A percentile compares a stretch with the other conserved stretches of the same genome.
Evolutionary conservation across 2,113 vertebrate genomes (phyloP).

Genomic region (Phyllostomus hastatus): DNA sequence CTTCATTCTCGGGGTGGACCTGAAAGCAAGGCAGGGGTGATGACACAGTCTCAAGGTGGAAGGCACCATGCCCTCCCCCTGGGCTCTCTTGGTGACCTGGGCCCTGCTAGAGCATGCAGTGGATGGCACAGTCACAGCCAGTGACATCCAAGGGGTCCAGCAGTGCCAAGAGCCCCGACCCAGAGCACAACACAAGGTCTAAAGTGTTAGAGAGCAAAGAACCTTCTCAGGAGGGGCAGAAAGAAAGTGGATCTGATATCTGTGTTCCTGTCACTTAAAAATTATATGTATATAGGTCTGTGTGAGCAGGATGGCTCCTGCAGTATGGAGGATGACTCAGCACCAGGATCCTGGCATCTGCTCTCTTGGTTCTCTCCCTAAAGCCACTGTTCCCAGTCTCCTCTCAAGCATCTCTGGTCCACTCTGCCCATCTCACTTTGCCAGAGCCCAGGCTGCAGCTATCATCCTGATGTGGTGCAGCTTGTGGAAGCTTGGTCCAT

Average conservation of each 20-base stretch:
- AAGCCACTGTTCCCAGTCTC: too few relatives aligned
- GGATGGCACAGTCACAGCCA: neutral
- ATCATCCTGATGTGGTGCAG: too few relatives aligned
- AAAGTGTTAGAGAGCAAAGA: neutral
- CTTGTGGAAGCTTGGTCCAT: too few relatives aligned
- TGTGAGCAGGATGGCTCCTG: too few relatives aligned
- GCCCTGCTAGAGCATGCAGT: neutral
- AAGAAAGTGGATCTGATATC: neutral
- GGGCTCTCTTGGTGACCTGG: neutral
- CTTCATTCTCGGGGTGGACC: constrained; percentile 90
- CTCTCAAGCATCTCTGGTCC: too few relatives aligned
- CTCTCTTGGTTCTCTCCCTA: too few relatives aligned
- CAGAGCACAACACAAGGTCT: neutral
- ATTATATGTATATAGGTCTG: too few relatives aligned
- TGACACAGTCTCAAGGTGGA: neutral
- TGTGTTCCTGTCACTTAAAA: neutral
- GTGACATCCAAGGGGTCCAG: neutral
- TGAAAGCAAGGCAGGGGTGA: constrained; percentile 54
- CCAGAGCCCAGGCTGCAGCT: too few relatives aligned
- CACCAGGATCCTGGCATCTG: too few relatives aligned
- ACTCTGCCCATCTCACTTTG: too few relatives aligned
- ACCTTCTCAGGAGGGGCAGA: neutral
- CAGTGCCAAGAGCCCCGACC: neutral
- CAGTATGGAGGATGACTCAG: too few relatives aligned
- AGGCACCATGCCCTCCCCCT: rapidly evolving